A percentile compares a stretch with the other conserved stretches of the same genome.
Conservation (phyloP, 2,113 vertebrate genomes). For the Rhea americana region DNA sequence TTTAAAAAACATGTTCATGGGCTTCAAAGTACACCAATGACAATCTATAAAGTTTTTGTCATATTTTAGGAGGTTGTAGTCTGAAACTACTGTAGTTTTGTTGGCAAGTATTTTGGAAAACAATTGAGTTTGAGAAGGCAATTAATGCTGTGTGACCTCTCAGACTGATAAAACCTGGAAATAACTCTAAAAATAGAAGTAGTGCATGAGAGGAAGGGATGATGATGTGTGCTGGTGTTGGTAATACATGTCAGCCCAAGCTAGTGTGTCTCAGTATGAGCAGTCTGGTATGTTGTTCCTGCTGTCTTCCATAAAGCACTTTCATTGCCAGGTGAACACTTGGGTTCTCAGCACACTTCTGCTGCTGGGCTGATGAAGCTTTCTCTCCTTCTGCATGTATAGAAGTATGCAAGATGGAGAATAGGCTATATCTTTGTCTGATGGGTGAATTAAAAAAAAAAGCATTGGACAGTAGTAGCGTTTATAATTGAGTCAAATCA, state of each 20-base stretch:
- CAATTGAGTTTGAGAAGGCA: neutral
- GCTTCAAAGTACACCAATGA: neutral
- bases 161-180: neutral
- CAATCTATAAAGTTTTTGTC: neutral
- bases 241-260: fast-evolving
- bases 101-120: neutral
- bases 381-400: neutral
- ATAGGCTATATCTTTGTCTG: neutral
- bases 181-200: neutral
- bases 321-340: neutral
- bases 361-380: neutral
- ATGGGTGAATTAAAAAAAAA: neutral
- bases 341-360: fast-evolving
- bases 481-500: neutral
- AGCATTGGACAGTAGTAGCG: neutral
- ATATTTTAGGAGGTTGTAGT: neutral
- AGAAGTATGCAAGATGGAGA: neutral
- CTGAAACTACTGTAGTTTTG: neutral
- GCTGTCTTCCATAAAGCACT: neutral
- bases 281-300: neutral
- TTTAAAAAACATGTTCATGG: neutral
- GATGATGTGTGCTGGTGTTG: neutral
- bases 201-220: neutral
- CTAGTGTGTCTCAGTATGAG: neutral
- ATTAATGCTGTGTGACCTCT: neutral